Base-by-base conservation (phyloP, 2,888 invertebrate genomes). In the Caenorhabditis sp. region DNA sequence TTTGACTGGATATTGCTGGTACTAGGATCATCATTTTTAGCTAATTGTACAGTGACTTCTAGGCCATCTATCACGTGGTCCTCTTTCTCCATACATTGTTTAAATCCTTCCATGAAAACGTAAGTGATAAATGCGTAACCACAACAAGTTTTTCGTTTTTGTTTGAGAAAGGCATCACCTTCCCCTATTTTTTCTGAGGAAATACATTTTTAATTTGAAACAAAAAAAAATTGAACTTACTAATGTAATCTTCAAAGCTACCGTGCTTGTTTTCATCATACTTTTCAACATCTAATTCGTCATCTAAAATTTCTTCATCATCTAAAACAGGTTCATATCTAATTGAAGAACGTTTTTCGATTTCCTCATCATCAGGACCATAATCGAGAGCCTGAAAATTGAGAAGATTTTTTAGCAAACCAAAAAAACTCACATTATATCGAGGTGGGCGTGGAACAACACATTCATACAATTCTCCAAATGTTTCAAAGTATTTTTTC, bases 81-180 rank as follows among this genome's bases (percentile, higher is more conserved):
- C 0, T 69, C 63, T 23, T 58, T 27, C 21, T 61, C 31, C 58
- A 67, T 67, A 49, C 74, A 74, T 12, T 36, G 60, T 20, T 43
- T 25, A n/a, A 53, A 70, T 5, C 74, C 70, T 17, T 70, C 59
- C 38, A 26, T 38, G 52, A 59, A 38, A n/a, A 74, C 53, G 27
- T 67, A 74, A 5, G 74, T 74, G 26, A 74, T 54, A 50, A 62
- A 74, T 21, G 63, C 70, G 27, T 74, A 74, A 23, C 74, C 74
- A 10, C 63, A 63, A 25, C 62, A 59, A 1, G 49, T 31, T 38
- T 31, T 61, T 54, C n/a, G 53, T 7, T 52, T 26, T 5, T 4
- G 7, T 27, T 59, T 43, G 2, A 31, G n/a, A 26, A 65, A 70
- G 5, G 7, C 12, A 26, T 70, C 64, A 14, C 70, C 70, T n/a